Evolutionary conservation across 2,797 vertebrate species (phyloP), one percentile per base, ranked within the genome.

Genomic region (Darevskia mixta): DNA sequence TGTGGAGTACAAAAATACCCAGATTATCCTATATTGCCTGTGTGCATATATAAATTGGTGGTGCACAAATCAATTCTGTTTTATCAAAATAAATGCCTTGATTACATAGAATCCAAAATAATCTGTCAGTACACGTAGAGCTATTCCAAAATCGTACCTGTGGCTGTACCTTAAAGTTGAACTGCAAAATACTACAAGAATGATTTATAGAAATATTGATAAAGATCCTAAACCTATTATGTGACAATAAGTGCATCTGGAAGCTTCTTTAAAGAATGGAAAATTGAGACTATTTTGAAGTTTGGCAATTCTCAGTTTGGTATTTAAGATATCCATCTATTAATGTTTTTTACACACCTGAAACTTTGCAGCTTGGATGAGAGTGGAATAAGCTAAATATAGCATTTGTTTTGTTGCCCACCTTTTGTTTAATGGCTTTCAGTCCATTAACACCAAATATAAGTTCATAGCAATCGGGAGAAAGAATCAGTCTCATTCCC

Each of bases 41-140:
- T 41, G 55, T 35, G 93, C 76, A 92, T 90, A 93, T 95, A 86
- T 93, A 89, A 91, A 94, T 90, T 92, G 91, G 43, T 81, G 88
- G 77, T 95, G 80, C 88, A 93, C 93, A 94, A 93, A 94, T 90
- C 91, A 93, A 88, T 93, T 87, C 73, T 92, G 90, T 58, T 94
- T 96, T 95, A 95, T 94, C 95, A 90, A 94, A 95, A 92, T 95
- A 93, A 95, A 92, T 89, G 91, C 23, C 89, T 92, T 87, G 87
- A 91, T 95, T 95, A 96, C 84, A 92, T 23, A 91, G 89, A 93
- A 94, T 93, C 89, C 91, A 95, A 95, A 96, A 96, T 86, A 93
- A 83, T 80, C 64, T 93, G 93, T 94, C 91, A 95, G 92, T 96
- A 95, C 69, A 93, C 79, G 83, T 85, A 92, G 86, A 94, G 84